Evolutionary conservation across 2,113 vertebrate genomes (phyloP).

Genomic region (Collichthys lucidus): DNA sequence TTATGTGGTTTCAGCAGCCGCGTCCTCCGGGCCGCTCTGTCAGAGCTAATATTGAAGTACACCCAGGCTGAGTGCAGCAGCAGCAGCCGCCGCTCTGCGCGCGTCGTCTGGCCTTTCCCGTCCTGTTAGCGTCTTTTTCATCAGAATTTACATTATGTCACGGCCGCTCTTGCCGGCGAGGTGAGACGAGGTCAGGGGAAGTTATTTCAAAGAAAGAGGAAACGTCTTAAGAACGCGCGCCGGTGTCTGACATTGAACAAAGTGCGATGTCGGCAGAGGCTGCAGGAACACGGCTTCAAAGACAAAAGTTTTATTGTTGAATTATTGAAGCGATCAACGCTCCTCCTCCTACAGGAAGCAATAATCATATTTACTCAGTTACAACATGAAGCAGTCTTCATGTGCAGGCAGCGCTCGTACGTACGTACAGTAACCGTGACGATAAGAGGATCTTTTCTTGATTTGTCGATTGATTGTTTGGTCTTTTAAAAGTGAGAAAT

Average conservation of each 20-base stretch:
- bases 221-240: conserved; percentile 2
- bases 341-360: conserved; percentile 27
- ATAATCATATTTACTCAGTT: conserved; percentile 24
- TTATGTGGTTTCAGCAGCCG: conserved; percentile 79
- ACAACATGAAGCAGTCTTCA: neutral
- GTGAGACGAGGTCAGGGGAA: conserved; percentile 59
- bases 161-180: conserved; percentile 25
- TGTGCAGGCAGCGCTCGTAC: too few relatives aligned
- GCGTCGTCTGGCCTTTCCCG: conserved; percentile 48
- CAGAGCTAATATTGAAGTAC: conserved; percentile 82
- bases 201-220: conserved; percentile 72
- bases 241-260: conserved; percentile 27
- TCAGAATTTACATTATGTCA: conserved; percentile 61
- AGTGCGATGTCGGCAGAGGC: conserved; percentile 62
- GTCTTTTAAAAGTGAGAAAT: too few relatives aligned
- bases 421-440: too few relatives aligned
- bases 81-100: conserved; percentile 61
- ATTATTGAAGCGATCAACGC: conserved; percentile 78
- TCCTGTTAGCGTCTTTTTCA: conserved; percentile 69
- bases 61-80: conserved; percentile 66
- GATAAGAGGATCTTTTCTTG: too few relatives aligned
- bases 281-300: conserved; percentile 68
- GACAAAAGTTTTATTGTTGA: conserved; percentile 70
- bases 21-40: conserved; percentile 79
- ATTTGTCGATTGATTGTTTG: too few relatives aligned